Conservation (phyloP, 2,797 vertebrate species). For the Linurgus olivaceus region DNA sequence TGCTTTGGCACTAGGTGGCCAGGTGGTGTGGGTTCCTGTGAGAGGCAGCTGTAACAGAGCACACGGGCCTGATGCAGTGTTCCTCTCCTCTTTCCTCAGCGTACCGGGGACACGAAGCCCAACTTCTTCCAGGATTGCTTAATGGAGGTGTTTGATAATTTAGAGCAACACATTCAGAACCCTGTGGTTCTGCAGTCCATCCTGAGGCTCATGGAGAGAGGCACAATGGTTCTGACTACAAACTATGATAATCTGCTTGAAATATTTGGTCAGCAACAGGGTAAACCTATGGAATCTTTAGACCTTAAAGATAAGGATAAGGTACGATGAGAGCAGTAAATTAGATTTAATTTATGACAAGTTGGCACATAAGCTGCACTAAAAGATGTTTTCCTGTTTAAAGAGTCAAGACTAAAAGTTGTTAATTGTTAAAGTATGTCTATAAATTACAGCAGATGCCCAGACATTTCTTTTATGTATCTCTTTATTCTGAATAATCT, state of each 20-base stretch:
- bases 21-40: not conserved
- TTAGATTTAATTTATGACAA: not conserved
- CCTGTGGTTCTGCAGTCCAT: slow-evolving; percentile 69
- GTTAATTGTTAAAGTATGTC: not conserved
- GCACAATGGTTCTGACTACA: slow-evolving; percentile 76
- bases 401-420: not conserved
- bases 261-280: slow-evolving; percentile 75
- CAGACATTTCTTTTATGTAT: not conserved
- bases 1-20: not conserved
- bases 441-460: not conserved
- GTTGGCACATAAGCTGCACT: not conserved
- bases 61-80: not conserved
- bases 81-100: slow-evolving; percentile 14
- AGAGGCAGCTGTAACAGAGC: not conserved
- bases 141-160: slow-evolving; percentile 75
- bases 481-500: not conserved
- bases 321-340: not conserved
- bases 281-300: slow-evolving; percentile 76
- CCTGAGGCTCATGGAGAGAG: slow-evolving; percentile 73
- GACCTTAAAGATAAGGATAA: slow-evolving; percentile 77
- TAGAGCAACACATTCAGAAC: slow-evolving; percentile 75
- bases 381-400: not conserved
- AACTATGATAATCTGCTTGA: slow-evolving; percentile 78
- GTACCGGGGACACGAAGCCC: slow-evolving; percentile 72
- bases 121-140: slow-evolving; percentile 80